Evolutionary conservation across 2,888 invertebrate species (phyloP), one percentile per base, ranked within the genome.

Genomic region (Herminia tarsipennalis): DNA sequence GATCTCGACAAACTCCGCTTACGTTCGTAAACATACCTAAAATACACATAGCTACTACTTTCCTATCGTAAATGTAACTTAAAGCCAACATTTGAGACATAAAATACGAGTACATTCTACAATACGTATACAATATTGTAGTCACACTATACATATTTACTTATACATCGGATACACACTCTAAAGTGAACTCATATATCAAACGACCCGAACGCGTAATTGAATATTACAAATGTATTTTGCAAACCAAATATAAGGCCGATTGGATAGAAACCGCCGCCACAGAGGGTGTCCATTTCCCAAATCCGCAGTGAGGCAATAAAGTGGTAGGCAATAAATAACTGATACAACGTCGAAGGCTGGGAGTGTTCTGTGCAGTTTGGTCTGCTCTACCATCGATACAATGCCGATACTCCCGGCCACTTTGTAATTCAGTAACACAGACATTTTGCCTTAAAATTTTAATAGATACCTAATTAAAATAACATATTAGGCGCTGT

Each of bases 271-370:
- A 60, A 56, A 66, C 63, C 46, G 52, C 62, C 51, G 51, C 68
- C 58, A 60, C 58, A 59, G 56, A 58, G 62, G 53, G 56, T 59
- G 57, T 65, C 66, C 56, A 56, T 61, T 66, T 49, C 58, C 68
- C 51, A 64, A 63, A 66, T 63, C 68, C 72, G 66, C 67, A 68
- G 61, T 51, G 57, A 58, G 49, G 64, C 67, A 59, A 73, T 63
- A 66, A 65, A 66, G 56, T 65, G 66, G 65, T 62, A 52, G 51
- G 57, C 40, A 54, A 66, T 81, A 80, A 82, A 83, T 81, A 82
- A 81, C 81, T 67, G 77, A 78, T 76, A 78, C 70, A 70, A 66
- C 74, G 54, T 56, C 54, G 49, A 47, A 58, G 60, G 57, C 66
- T 72, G 70, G 56, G 70, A 72, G 73, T 77, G 66, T 65, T 66